These are phyloP conservation scores for Chaetops frenatus DNA, from an alignment of 2,113 vertebrate genomes.

Conservation along the genomic window DNA sequence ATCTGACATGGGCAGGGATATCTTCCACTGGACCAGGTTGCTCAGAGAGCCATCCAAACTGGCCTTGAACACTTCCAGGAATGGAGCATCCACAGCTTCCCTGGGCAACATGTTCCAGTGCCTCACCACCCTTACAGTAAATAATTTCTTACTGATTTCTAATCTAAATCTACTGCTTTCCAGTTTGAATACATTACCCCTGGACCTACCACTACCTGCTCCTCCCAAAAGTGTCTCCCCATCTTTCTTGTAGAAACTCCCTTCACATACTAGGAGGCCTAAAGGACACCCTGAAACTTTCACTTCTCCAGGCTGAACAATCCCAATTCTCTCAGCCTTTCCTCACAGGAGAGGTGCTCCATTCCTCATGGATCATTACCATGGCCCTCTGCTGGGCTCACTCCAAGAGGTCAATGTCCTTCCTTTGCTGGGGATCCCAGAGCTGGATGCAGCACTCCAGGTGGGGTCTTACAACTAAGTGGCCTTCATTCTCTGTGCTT, in stretches of 20 bases:
- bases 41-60: background rate
- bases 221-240: background rate
- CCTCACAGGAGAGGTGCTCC: background rate
- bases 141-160: background rate
- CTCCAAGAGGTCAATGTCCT: background rate
- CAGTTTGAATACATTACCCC: background rate
- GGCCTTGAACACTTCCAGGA: background rate
- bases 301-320: background rate
- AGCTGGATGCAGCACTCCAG: background rate
- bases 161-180: background rate
- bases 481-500: background rate
- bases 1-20: background rate
- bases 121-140: background rate
- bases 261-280: rapidly evolving
- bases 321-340: background rate
- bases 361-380: background rate
- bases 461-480: background rate
- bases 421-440: background rate
- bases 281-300: background rate
- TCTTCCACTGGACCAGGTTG: background rate
- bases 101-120: background rate
- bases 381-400: background rate
- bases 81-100: background rate
- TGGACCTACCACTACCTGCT: background rate
- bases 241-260: background rate